Conservation (phyloP, 2,888 invertebrate genomes). For the Colletes collaris region DNA sequence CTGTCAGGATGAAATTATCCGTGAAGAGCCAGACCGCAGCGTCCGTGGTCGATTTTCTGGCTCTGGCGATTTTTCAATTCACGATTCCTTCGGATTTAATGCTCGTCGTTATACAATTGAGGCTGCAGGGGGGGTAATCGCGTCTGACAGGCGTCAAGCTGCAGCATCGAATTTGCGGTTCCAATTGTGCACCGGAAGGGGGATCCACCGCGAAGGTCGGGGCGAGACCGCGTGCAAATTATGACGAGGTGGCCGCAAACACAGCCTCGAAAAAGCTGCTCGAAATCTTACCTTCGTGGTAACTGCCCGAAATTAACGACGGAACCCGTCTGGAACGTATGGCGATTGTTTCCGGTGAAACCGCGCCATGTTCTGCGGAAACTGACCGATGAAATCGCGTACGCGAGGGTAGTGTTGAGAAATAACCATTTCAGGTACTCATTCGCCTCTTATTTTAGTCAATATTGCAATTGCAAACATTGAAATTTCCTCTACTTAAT, state of each 20-base stretch:
- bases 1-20: not conserved
- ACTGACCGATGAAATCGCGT: not conserved
- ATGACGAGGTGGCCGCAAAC: constrained; percentile 22
- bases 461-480: too few relatives aligned
- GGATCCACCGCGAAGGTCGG: constrained; percentile 8
- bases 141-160: constrained; percentile 17
- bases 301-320: constrained; percentile 27
- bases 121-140: constrained; percentile 6
- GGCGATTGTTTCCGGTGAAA: constrained; percentile 19
- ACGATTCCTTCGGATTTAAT: constrained; percentile 10
- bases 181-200: constrained; percentile 18
- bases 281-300: constrained; percentile 37
- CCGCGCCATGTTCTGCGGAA: not conserved
- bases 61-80: constrained; percentile 12
- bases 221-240: constrained; percentile 40
- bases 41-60: not conserved
- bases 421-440: too few relatives aligned
- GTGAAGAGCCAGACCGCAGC: not conserved
- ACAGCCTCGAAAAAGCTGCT: constrained; percentile 16
- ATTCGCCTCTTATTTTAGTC: too few relatives aligned
- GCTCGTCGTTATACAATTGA: constrained; percentile 9
- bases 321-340: constrained; percentile 7
- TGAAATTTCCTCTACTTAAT: too few relatives aligned
- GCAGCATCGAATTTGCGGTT: constrained; percentile 29
- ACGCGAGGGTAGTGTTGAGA: too few relatives aligned